phyloP scores from a whole-genome alignment of 2,113 vertebrate genomes.

The Sakesphorus luctuosus region DNA sequence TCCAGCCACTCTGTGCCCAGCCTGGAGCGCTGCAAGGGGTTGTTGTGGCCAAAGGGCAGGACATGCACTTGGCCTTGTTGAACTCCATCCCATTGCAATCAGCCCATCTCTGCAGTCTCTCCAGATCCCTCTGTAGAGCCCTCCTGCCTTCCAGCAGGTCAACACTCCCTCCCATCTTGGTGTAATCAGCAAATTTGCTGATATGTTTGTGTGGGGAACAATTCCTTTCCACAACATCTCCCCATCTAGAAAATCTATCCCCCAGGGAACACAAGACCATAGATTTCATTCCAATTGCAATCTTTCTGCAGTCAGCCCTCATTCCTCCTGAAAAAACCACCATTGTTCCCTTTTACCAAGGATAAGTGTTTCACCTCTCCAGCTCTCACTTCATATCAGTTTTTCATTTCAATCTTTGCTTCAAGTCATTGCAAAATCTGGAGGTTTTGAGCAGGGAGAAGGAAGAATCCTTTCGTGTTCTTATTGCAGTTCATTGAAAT shows the following conservation, averaged over 20 bases:
- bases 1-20: too few relatives aligned
- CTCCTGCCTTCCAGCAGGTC: too few relatives aligned
- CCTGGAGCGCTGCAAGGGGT: too few relatives aligned
- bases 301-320: neutral
- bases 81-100: too few relatives aligned
- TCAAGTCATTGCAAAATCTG: neutral
- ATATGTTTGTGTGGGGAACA: slow-evolving; percentile 5
- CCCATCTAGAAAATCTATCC: neutral
- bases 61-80: too few relatives aligned
- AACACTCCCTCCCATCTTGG: too few relatives aligned
- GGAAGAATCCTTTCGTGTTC: rapidly evolving
- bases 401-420: neutral
- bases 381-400: neutral
- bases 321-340: neutral
- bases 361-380: neutral
- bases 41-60: too few relatives aligned
- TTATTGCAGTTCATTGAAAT: neutral
- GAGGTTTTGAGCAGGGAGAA: rapidly evolving
- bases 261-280: neutral
- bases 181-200: too few relatives aligned
- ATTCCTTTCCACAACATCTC: neutral
- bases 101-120: too few relatives aligned
- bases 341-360: neutral
- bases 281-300: neutral
- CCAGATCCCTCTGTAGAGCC: too few relatives aligned